Base-by-base conservation (phyloP, 2,888 invertebrate species). In the Papilio demoleus region DNA sequence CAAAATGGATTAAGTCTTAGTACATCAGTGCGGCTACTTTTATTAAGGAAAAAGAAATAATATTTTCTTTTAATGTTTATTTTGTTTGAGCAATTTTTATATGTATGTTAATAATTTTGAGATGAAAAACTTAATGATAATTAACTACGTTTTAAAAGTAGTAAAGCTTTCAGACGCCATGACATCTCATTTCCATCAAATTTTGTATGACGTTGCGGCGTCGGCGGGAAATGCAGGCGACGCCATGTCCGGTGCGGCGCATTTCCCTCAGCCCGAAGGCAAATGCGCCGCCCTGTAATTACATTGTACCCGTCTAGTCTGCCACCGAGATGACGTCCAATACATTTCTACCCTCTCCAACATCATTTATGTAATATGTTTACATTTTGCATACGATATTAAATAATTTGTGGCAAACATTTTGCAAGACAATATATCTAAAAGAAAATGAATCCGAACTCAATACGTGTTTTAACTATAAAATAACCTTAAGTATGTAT, bases 211-310 rank as follows among this genome's bases (percentile, higher is more conserved):
- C n/a, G 42, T n/a, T 17, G 42, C 24, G 42, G 24, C 56, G 34
- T 47, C 47, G 47, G 27, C 53, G 62, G 53, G 65, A 70, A 62
- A 65, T 65, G 58, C 68, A 68, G 62, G 68, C 62, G 45, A 40
- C 60, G 67, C 38, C 38, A 11, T 50, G 59, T 65, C 70, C 69
- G 68, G 68, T 70, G 71, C 62, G 70, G 60, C 67, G 72, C 70
- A 68, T 67, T 71, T 73, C 69, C 42, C 42, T 45, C 42, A 45
- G 42, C 70, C 72, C 73, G 73, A 70, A 65, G 75, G 74, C 75
- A 71, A 71, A 70, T 72, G 73, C 74, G 73, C 64, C 72, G 69
- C 72, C 71, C 67, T 64, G 67, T 75, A 75, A 75, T 75, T 68
- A 62, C 63, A 73, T 75, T 74, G 69, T 69, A 40, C 62, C 67